Conservation (phyloP, 1,140 invertebrate genomes). For the Trichonephila clavata region DNA sequence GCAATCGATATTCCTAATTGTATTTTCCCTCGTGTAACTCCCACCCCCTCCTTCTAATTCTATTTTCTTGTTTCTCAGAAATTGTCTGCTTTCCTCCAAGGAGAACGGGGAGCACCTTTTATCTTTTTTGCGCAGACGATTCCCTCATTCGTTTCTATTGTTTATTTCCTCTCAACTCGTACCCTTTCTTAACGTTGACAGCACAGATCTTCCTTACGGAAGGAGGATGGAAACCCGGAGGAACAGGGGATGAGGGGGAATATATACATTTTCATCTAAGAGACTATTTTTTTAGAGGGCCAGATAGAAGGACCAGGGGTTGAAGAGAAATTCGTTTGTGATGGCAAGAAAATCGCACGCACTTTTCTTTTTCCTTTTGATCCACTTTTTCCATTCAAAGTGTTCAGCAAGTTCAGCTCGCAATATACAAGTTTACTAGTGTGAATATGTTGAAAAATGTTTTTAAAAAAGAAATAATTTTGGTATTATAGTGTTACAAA, state of each 20-base stretch:
- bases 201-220: neutral
- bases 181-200: neutral
- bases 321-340: neutral
- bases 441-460: too few relatives aligned
- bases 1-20: slow-evolving; percentile 51
- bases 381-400: neutral
- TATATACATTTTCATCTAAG: neutral
- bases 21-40: neutral
- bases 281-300: neutral
- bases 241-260: neutral
- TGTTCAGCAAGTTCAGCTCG: too few relatives aligned
- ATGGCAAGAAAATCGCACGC: neutral
- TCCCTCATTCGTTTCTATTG: slow-evolving; percentile 11
- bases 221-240: neutral
- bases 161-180: neutral
- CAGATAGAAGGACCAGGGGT: neutral
- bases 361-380: neutral
- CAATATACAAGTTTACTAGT: too few relatives aligned
- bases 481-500: too few relatives aligned
- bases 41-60: neutral
- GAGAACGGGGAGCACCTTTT: neutral
- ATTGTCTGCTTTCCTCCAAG: neutral
- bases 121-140: slow-evolving; percentile 29
- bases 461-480: too few relatives aligned
- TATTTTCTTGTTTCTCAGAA: neutral